Evolutionary conservation across 2,888 invertebrate species (phyloP), one percentile per base, ranked within the genome.

Genomic region (Tryphoninae sp.): DNA sequence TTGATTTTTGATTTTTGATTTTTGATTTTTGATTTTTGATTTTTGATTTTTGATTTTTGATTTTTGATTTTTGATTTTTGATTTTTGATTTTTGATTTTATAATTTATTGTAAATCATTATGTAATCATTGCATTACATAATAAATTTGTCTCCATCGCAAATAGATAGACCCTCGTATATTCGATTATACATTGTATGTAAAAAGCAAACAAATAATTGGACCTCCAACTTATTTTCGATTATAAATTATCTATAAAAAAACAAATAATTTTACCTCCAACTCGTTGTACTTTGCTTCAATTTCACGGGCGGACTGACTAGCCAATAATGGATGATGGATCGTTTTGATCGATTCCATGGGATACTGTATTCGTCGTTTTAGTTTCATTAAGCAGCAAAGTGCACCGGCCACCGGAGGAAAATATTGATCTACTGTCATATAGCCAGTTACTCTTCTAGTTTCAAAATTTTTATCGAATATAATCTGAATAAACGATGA

Each of bases 341-440:
- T 93, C 42, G 94, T 78, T 78, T 94, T 93, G 77, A 95, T 94
- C 55, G 94, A 94, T 59, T 94, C 94, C 87, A 95, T 93, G 0
- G 96, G 95, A 72, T 90, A 90, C 42, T 92, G 91, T 2, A 95
- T 93, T 69, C 96, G 92, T 73, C 92, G 90, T 22, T 93, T 93
- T 53, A 96, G 89, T 90, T 97, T 96, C 86, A 94, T 91, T 0
- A 97, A 91, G 95, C 96, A 96, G 87, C 95, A 94, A 19, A 97
- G 90, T 64, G 94, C 93, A 0, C 97, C 97, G 40, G 96, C 94
- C 0, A 96, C 95, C 13, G 95, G 95, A 0, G 98, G 97, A 88
- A 96, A 95, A 89, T 96, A 95, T 13, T 93, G 91, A 88, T 96
- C 95, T 1, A 95, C 93, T 91, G 92, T 92, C 0, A 85, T 87